phyloP scores from a whole-genome alignment of 2,797 vertebrate genomes.

The Mus spretus region DNA sequence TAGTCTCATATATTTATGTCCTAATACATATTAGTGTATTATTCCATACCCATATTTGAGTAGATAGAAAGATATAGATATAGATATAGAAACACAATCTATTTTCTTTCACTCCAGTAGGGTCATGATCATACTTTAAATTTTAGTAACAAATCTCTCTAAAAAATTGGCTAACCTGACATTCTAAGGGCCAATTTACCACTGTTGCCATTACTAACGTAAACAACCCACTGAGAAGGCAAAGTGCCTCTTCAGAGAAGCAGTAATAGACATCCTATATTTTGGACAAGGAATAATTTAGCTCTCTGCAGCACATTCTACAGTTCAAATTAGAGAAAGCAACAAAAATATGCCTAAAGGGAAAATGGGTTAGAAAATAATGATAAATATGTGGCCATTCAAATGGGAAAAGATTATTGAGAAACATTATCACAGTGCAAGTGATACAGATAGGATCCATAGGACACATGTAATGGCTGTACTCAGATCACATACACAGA shows the following conservation, averaged over 20 bases:
- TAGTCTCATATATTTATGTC: neutral
- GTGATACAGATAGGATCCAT: neutral
- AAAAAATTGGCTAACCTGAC: neutral
- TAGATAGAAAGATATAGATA: neutral
- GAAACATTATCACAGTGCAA: neutral
- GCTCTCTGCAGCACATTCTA: neutral
- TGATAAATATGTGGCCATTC: neutral
- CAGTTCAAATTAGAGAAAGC: neutral
- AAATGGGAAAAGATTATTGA: neutral
- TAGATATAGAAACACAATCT: neutral
- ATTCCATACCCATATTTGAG: neutral
- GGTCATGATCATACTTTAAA: neutral
- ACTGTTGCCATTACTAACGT: neutral
- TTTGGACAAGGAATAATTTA: conserved; percentile 30
- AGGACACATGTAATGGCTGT: neutral
- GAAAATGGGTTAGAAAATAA: conserved; percentile 13
- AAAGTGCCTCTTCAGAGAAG: neutral
- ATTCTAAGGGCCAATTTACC: neutral
- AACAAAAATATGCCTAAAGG: neutral
- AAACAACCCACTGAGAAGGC: neutral
- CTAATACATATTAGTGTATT: neutral
- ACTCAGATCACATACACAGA: neutral
- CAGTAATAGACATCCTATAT: neutral
- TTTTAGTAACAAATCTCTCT: conserved; percentile 18
- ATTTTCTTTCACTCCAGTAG: neutral